These are phyloP conservation scores for Nothoprocta pentlandii DNA, from an alignment of 2,113 vertebrate species.

Conservation along the genomic window DNA sequence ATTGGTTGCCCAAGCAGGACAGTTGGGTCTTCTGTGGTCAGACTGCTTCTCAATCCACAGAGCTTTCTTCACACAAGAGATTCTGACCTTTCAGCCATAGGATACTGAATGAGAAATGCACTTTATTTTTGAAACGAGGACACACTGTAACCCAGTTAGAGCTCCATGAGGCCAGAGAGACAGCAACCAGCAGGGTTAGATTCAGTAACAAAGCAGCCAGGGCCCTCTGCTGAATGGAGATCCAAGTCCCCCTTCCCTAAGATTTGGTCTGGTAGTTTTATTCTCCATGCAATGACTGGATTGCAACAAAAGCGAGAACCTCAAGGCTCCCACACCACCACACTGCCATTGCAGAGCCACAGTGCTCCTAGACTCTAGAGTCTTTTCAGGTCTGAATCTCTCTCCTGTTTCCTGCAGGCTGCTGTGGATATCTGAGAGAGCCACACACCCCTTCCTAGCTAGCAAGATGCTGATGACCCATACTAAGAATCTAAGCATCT, in stretches of 20 bases:
- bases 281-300: not conserved
- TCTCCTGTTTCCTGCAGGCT: not conserved
- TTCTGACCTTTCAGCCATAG: not conserved
- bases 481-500: too few relatives aligned
- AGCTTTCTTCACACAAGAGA: not conserved
- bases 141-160: not conserved
- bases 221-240: not conserved
- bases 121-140: rapidly evolving
- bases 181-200: not conserved
- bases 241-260: not conserved
- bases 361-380: not conserved
- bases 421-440: not conserved
- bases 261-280: not conserved
- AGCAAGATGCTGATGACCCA: too few relatives aligned
- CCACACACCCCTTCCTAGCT: not conserved
- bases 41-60: rapidly evolving
- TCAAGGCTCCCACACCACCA: not conserved
- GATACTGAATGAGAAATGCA: not conserved
- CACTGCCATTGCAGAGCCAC: too few relatives aligned
- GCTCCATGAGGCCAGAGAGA: not conserved
- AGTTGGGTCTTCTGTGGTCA: not conserved
- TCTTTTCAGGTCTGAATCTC: not conserved
- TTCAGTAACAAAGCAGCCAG: not conserved
- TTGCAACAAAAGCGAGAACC: not conserved
- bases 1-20: not conserved